Evolutionary conservation across 1,140 invertebrate species (phyloP), one percentile per base, ranked within the genome.

Genomic region (Choristoneura fumiferana): DNA sequence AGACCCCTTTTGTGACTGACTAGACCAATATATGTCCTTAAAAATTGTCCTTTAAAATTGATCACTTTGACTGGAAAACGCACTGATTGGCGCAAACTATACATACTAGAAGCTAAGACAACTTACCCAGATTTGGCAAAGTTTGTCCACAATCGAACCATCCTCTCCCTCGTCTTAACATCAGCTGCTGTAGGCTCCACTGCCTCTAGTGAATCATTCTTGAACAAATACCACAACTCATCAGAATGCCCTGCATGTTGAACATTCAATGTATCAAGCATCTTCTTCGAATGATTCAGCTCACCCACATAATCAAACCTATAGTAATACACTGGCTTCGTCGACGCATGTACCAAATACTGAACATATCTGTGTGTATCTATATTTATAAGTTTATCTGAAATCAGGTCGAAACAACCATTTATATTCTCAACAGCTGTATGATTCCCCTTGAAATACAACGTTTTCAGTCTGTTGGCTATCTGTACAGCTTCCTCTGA

Each of bases 111-210:
- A n/a, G n/a, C n/a, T n/a, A n/a, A n/a, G n/a, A n/a, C n/a, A n/a
- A 74, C 80, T 85, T 69, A 91, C 90, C 90, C 87, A 63, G 73
- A 69, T 73, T 90, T 91, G 54, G 90, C 90, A 57, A 91, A 91
- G 67, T 91, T 91, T 1, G 91, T 90, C 90, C 91, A 91, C 39
- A 92, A 67, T 13, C 80, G 64, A 4, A 91, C 64, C 72, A 91
- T 84, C 53, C 81, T 71, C 57, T 89, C 81, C 45, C 84, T 76
- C 62, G 81, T 76, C 56, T 78, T 78, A 10, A 74, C 9, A 61
- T 87, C 81, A 52, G 78, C 60, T 4, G 73, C 55, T 1, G 74
- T 75, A 0, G 75, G 64, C 17, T 76, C 71, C 14, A 85, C 70
- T 10, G 71, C 69, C 12, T 76, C 75, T 45, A 73, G 65, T 0